phyloP scores from a whole-genome alignment of 2,888 invertebrate genomes.

The Cephus pulcher region DNA sequence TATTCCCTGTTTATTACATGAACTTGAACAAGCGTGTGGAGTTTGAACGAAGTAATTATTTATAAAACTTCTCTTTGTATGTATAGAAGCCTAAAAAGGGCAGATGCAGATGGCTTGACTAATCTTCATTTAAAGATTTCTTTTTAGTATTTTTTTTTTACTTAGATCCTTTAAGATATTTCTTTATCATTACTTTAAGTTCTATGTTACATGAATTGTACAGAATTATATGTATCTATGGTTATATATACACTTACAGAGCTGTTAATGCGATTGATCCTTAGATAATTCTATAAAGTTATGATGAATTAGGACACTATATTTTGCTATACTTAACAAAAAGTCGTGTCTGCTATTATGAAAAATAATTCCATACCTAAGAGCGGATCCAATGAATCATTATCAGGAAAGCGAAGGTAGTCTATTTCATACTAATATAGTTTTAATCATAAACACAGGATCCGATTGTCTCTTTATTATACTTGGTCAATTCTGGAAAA shows the following conservation, averaged over 20 bases:
- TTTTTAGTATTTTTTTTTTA: not conserved
- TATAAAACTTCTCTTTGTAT: not conserved
- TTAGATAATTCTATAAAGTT: not conserved
- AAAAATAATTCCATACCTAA: not conserved
- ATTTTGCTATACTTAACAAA: not conserved
- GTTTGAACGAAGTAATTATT: not conserved
- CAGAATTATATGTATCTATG: conserved; percentile 1
- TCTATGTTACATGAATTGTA: conserved; percentile 26
- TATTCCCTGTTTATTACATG: conserved; percentile 40
- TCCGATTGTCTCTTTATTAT: not conserved
- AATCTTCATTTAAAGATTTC: not conserved
- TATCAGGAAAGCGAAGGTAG: not conserved
- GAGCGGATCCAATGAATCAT: not conserved
- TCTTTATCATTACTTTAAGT: not conserved
- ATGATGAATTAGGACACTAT: not conserved
- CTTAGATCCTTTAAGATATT: not conserved
- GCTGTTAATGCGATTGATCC: not conserved
- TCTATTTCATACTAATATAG: not conserved
- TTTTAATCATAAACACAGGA: not conserved
- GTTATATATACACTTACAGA: not conserved
- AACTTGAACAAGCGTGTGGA: not conserved
- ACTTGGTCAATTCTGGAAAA: not conserved
- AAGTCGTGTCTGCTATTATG: not conserved
- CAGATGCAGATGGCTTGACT: not conserved
- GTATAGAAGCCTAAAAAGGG: not conserved